phyloP scores from a whole-genome alignment of 2,113 vertebrate genomes.

The Monarcha castaneiventris region DNA sequence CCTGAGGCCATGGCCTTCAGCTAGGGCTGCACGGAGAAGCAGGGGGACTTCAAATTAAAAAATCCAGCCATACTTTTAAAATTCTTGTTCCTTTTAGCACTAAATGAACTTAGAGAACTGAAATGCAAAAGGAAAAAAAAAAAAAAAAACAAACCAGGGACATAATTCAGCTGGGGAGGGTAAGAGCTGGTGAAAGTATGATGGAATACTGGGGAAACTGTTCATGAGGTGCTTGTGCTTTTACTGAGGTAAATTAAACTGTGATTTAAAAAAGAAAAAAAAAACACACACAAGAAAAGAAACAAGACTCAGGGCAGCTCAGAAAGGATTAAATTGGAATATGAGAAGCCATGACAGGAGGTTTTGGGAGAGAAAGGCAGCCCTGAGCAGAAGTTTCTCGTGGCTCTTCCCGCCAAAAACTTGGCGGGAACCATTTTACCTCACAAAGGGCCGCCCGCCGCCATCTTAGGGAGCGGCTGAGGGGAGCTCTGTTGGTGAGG shows the following conservation, averaged over 20 bases:
- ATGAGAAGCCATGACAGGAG: accelerated
- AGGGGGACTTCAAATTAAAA: not conserved
- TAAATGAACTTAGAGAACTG: not conserved
- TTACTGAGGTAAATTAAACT: not conserved
- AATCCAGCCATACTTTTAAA: not conserved
- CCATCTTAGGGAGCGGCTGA: not conserved
- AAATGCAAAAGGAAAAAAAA: not conserved
- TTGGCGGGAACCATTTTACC: not conserved
- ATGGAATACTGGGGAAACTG: accelerated
- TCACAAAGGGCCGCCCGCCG: accelerated
- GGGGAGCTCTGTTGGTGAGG: accelerated
- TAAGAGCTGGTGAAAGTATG: not conserved
- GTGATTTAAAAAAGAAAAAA: not conserved
- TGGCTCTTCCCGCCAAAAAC: accelerated
- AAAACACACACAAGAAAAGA: not conserved
- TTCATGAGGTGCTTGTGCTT: not conserved
- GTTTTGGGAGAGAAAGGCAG: not conserved
- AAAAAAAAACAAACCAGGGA: too few species aligned
- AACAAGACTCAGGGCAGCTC: not conserved
- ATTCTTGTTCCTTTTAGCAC: accelerated
- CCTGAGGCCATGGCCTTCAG: not conserved
- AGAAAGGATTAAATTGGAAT: not conserved
- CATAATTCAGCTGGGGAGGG: not conserved
- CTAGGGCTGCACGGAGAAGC: not conserved
- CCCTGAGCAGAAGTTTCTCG: accelerated